Evolutionary conservation across 2,113 vertebrate genomes (phyloP).

Genomic region (Leiothrix lutea): DNA sequence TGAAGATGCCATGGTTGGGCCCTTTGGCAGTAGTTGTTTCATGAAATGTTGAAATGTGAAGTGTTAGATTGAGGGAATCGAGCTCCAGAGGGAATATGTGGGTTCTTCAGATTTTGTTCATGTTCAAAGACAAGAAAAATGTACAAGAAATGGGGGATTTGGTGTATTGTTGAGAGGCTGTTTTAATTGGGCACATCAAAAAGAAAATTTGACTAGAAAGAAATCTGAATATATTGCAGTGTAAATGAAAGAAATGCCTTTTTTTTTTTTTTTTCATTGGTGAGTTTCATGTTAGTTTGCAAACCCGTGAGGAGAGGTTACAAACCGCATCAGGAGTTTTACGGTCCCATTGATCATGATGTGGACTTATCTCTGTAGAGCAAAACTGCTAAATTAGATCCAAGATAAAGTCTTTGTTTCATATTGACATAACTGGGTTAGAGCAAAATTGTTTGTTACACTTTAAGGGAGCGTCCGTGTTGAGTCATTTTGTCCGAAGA

Average conservation of each 20-base stretch:
- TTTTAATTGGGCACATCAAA: not conserved
- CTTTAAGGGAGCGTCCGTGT: constrained; percentile 33
- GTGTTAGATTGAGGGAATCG: not conserved
- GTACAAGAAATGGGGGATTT: not conserved
- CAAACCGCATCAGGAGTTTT: constrained; percentile 53
- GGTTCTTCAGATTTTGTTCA: not conserved
- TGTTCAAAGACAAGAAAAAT: not conserved
- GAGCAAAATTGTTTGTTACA: constrained; percentile 72
- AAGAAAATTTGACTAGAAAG: not conserved
- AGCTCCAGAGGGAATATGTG: not conserved
- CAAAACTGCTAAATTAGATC: constrained; percentile 64
- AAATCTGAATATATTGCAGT: not conserved
- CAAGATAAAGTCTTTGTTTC: constrained; percentile 73
- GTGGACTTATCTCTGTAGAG: constrained; percentile 65
- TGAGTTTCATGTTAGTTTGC: not conserved
- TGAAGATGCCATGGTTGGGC: not conserved
- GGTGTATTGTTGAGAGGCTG: not conserved
- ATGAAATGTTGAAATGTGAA: not conserved
- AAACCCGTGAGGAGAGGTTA: constrained; percentile 37
- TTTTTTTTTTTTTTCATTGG: not conserved
- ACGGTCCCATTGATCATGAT: constrained; percentile 53
- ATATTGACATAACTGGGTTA: constrained; percentile 73
- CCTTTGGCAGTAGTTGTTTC: not conserved
- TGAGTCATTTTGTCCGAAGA: constrained; percentile 64
- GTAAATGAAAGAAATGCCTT: not conserved